Evolutionary conservation across 2,113 vertebrate species (phyloP), one percentile per base, ranked within the genome.

Genomic region (Xiphophorus maculatus): DNA sequence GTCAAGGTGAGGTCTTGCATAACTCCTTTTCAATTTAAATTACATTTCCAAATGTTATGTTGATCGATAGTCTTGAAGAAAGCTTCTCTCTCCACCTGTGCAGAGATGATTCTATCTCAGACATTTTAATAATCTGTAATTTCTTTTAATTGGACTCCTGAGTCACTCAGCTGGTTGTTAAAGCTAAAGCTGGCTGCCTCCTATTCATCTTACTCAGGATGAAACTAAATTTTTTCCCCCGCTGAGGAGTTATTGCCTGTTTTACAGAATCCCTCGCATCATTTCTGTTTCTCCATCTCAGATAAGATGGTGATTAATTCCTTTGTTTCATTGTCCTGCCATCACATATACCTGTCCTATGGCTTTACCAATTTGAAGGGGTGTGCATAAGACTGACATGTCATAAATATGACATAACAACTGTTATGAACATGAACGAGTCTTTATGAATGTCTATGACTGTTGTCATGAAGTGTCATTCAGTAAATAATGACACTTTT

Each of bases 231-330:
- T 73, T 69, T 14, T 29, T 71, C 32, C 63, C 22, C 13, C 13
- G n/a, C 76, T 63, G 35, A 83, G 61, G 51, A 69, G 28, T 74
- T 77, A 32, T 70, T 27, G 15, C 19, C 14, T 67, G 11, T 25
- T 87, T 82, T 17, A 2, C 60, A 37, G 4, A 19, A 32, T 73
- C 63, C 60, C 4, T 29, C 27, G 63, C 13, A 65, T 19, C 48
- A 3, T 69, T 58, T 72, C 17, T 60, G 63, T 77, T 69, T 44
- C 42, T 4, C 35, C 44, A 44, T 51, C n/a, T 84, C 33, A 58
- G 76, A 63, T 2, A 32, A 65, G 40, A 66, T 40, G 6, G 25
- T 64, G 32, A 73, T 85, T 79, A 42, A 37, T 77, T 79, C 28
- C 15, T 82, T 71, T 40, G 54, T 48, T 63, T 66, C 58, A 27